Conservation (phyloP, 2,888 invertebrate species). For the Platycnemis pennipes region DNA sequence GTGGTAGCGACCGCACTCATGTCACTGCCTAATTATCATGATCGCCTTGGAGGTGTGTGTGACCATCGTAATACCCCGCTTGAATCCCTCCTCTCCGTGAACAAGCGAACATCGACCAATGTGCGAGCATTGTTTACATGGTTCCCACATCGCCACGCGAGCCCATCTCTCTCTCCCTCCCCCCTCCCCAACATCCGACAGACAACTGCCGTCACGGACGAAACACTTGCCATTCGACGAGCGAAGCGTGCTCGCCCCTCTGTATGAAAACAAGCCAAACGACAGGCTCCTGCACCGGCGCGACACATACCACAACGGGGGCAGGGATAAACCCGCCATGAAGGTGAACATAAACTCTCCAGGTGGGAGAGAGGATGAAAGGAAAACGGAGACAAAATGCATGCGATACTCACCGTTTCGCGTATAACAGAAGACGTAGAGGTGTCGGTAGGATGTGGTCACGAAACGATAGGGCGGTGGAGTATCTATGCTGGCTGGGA, state of each 20-base stretch:
- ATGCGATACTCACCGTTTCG: constrained; percentile 52
- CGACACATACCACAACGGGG: background rate
- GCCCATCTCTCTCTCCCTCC: background rate
- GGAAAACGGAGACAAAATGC: background rate
- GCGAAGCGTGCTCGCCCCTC: background rate
- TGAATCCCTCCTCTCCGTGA: background rate
- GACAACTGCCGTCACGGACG: background rate
- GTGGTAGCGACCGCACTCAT: too few relatives aligned
- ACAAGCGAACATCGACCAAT: background rate
- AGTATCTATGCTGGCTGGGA: too few relatives aligned
- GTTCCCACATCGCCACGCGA: background rate
- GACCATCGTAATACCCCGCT: too few relatives aligned
- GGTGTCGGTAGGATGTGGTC: background rate
- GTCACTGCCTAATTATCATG: too few relatives aligned
- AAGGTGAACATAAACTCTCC: background rate
- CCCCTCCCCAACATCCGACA: background rate
- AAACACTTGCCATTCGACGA: background rate
- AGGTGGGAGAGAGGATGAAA: background rate
- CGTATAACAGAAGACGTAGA: background rate
- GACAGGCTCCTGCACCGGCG: background rate
- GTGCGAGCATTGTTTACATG: constrained; percentile 3
- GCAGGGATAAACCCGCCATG: background rate
- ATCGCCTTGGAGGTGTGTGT: too few relatives aligned
- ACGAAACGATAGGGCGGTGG: background rate
- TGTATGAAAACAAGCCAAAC: constrained; percentile 12